Percentiles rank a stretch among this genome's conserved stretches.
Conservation (phyloP, 2,113 vertebrate species). For the Chaetorhynchus papuensis region DNA sequence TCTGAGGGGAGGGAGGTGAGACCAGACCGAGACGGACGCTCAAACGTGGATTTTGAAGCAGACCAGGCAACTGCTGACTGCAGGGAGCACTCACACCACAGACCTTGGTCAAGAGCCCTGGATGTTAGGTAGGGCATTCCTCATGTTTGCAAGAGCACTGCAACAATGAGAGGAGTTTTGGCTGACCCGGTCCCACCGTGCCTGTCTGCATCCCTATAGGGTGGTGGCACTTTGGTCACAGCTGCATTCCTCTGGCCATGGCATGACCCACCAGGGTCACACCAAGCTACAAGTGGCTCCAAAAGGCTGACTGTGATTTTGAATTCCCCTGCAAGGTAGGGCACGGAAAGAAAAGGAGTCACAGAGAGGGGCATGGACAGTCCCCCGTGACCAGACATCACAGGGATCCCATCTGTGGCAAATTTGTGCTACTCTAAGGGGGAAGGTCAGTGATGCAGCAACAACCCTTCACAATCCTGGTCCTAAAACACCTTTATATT, state of each 20-base stretch:
- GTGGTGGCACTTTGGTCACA: not conserved
- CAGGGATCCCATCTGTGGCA: not conserved
- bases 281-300: not conserved
- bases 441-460: not conserved
- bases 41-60: not conserved
- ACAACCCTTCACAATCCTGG: not conserved
- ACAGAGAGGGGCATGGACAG: not conserved
- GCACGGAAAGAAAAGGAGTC: not conserved
- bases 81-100: not conserved
- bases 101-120: not conserved
- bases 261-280: rapidly evolving
- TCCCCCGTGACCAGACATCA: rapidly evolving
- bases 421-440: rapidly evolving
- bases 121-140: not conserved
- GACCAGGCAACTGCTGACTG: not conserved
- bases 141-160: not conserved
- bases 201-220: not conserved
- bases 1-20: not conserved
- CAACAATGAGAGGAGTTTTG: not conserved
- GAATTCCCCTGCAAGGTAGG: rapidly evolving
- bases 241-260: no score
- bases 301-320: not conserved
- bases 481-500: not conserved
- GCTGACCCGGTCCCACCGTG: rapidly evolving
- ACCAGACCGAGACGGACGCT: rapidly evolving